Percentiles rank a stretch among this genome's conserved stretches.
Conservation (phyloP, 2,888 invertebrate species). For the Sceliomorpha sp. region DNA sequence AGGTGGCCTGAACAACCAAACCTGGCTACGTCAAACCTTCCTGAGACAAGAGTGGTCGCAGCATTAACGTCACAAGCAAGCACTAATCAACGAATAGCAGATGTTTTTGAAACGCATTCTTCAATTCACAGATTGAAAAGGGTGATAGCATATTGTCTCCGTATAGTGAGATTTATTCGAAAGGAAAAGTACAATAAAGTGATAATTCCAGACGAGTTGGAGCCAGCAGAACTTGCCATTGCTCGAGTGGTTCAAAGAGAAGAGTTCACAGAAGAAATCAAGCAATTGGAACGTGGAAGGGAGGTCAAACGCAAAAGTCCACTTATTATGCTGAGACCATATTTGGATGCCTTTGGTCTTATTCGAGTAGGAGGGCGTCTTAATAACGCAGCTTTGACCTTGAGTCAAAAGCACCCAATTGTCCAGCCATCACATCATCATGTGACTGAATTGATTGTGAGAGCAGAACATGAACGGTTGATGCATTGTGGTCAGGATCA, state of each 20-base stretch:
- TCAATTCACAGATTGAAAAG: constrained; percentile 10
- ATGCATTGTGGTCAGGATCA: constrained; percentile 16
- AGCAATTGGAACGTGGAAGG: background rate
- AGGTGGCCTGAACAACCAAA: background rate
- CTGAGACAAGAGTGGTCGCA: constrained; percentile 6
- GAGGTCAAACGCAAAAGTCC: constrained; percentile 18
- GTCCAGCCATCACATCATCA: constrained; percentile 31
- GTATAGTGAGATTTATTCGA: no score
- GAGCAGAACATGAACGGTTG: constrained; percentile 13
- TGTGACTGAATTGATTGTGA: constrained; percentile 25
- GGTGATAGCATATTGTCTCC: constrained; percentile 17
- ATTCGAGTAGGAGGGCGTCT: constrained; percentile 33
- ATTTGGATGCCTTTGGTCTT: constrained; percentile 14
- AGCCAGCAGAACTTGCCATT: background rate
- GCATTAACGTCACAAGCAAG: no score
- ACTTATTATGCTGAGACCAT: constrained; percentile 5
- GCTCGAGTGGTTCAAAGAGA: constrained; percentile 8
- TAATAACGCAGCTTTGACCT: constrained; percentile 9
- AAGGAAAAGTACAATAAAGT: background rate
- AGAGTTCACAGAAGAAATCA: constrained; percentile 9
- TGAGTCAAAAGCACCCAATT: constrained; percentile 25
- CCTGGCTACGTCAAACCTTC: background rate
- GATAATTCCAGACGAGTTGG: background rate
- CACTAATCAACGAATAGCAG: background rate
- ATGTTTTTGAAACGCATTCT: constrained; percentile 3